Base-by-base conservation (phyloP, 2,888 invertebrate genomes). In the Drosophila mettleri region DNA sequence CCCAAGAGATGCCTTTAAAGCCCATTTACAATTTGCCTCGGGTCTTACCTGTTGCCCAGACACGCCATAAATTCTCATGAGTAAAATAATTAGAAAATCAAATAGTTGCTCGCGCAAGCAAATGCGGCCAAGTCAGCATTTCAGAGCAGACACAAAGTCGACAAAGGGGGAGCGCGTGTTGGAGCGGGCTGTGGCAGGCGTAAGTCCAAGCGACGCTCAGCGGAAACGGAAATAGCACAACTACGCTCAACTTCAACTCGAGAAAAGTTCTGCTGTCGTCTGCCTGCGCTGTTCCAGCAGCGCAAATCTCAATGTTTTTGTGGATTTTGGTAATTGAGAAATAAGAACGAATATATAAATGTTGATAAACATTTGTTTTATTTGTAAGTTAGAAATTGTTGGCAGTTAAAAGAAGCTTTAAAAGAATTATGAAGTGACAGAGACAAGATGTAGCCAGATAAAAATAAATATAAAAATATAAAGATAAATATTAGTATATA, bases 1-100 rank as follows among this genome's bases (percentile, higher is more conserved):
- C 49, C 60, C 41, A 29, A 16, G 36, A n/a, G 31, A 18, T 48
- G 46, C 59, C 48, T 39, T 52, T 59, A 38, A 59, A 48, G 34
- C n/a, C 34, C 53, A 46, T 53, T 62, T 55, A 51, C 55, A 46
- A 24, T 33, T 48, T 31, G 41, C 43, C 48, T 39, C 39, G 27
- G 55, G 27, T 18, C 22, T 61, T 69, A 88, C 79, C 88, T 86
- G 85, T 86, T 86, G 88, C 72, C 53, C 57, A 27, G 67, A 53
- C 88, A 67, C 63, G 74, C 74, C 78, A 79, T 74, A 46, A 79
- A 86, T 75, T 86, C 88, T 84, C 88, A 84, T 81, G 85, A 88
- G 85, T 75, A 71, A 80, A 88, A 84, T 88, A 88, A 86, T 88
- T 88, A 86, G 79, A 86, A 86, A 86, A 88, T 88, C 85, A 86